These are phyloP conservation scores for Liopterus haemorrhoidalis DNA, from an alignment of 2,888 invertebrate species.

Conservation along the genomic window DNA sequence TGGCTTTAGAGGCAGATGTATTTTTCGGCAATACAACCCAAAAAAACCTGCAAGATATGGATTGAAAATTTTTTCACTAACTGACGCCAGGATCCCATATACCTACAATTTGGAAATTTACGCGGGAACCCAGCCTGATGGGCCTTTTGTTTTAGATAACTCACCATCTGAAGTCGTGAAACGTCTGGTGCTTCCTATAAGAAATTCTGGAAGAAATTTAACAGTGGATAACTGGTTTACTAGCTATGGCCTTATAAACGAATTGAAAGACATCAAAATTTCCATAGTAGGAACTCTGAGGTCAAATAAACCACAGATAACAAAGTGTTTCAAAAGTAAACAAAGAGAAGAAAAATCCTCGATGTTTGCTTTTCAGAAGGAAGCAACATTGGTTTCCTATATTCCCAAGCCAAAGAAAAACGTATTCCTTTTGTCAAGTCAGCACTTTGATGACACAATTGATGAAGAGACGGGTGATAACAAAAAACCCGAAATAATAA, in stretches of 20 bases:
- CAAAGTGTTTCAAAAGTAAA: no score
- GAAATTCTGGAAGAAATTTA: constrained; percentile 26
- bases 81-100: constrained; percentile 34
- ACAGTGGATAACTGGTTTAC: constrained; percentile 31
- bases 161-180: constrained; percentile 22
- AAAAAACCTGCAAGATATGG: constrained; percentile 36
- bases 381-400: no score
- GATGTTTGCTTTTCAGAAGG: no score
- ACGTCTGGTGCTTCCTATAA: constrained; percentile 16
- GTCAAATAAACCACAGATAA: constrained; percentile 2
- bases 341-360: no score
- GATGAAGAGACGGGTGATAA: no score
- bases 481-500: no score
- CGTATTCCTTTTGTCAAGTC: no score
- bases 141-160: constrained; percentile 24
- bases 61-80: constrained; percentile 34
- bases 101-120: constrained; percentile 34
- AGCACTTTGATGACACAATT: no score
- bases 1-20: constrained; percentile 34
- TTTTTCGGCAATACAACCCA: constrained; percentile 35
- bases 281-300: background rate
- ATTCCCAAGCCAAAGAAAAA: no score
- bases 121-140: constrained; percentile 33
- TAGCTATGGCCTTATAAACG: background rate
- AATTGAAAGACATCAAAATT: background rate